These are phyloP conservation scores for Dromas ardeola DNA, from an alignment of 2,113 vertebrate genomes.

Conservation along the genomic window DNA sequence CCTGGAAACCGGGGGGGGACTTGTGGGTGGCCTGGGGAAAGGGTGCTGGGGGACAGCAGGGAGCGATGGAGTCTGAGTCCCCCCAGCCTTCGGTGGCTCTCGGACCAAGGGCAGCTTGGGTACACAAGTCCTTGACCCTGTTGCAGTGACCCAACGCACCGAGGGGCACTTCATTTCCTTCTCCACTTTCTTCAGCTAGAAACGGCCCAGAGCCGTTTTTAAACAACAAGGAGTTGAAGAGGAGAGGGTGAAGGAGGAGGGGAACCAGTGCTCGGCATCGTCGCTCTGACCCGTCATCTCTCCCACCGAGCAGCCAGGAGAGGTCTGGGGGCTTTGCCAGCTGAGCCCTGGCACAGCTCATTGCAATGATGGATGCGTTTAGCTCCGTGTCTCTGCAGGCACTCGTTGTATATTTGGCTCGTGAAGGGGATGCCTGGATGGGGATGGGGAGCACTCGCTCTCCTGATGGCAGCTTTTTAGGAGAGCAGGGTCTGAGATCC, in stretches of 20 bases:
- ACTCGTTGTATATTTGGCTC: not conserved
- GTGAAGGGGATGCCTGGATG: not conserved
- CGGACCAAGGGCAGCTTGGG: not conserved
- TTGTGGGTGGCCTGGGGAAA: not conserved
- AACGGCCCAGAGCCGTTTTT: not conserved
- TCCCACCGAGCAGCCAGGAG: not conserved
- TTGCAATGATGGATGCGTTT: not conserved
- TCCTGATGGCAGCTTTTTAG: not conserved
- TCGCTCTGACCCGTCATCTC: not conserved
- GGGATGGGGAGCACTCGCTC: not conserved
- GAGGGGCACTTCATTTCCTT: conserved; percentile 9
- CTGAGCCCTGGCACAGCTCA: not conserved
- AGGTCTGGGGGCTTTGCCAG: not conserved
- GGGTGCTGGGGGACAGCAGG: not conserved
- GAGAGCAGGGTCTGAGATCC: not conserved
- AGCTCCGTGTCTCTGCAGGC: not conserved
- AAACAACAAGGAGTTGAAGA: not conserved
- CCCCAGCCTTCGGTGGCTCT: not conserved
- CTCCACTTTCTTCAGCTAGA: not conserved
- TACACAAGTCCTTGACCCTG: conserved; percentile 45
- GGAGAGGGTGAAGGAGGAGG: not conserved
- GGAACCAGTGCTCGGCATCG: not conserved
- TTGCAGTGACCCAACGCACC: not conserved
- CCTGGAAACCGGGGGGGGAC: not conserved
- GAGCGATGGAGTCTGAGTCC: not conserved